Evolutionary conservation across 2,113 vertebrate species (phyloP).

Genomic region (Urocolius indicus): DNA sequence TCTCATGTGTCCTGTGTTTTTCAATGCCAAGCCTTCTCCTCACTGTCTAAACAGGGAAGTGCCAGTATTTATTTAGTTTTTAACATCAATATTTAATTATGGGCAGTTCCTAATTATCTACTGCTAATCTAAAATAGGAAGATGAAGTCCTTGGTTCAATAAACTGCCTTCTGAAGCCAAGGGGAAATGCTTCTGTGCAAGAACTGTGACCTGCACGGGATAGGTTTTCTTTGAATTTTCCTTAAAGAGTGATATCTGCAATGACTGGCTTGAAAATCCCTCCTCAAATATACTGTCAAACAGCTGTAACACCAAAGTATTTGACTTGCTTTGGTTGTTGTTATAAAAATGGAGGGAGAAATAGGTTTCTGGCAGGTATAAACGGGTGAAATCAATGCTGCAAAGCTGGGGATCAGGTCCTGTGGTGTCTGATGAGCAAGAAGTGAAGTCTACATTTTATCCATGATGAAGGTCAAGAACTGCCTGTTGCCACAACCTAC

Average conservation of each 20-base stretch:
- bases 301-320: neutral
- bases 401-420: neutral
- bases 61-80: constrained; percentile 11
- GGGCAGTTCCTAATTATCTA: constrained; percentile 22
- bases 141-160: neutral
- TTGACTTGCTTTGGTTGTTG: neutral
- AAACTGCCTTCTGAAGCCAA: neutral
- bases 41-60: neutral
- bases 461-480: neutral
- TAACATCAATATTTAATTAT: constrained; percentile 29
- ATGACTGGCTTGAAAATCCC: neutral
- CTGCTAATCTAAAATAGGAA: constrained; percentile 15
- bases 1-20: constrained; percentile 9
- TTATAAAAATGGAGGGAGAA: neutral
- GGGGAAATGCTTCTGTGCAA: neutral
- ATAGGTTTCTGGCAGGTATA: neutral
- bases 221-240: neutral
- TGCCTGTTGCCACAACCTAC: neutral
- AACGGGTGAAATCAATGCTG: neutral
- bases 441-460: neutral
- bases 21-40: neutral
- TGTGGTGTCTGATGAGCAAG: neutral
- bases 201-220: neutral
- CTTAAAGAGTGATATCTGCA: neutral
- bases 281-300: neutral